A percentile compares a stretch with the other conserved stretches of the same genome.
phyloP scores from a whole-genome alignment of 2,888 invertebrate genomes.

The Mylabris sibirica region DNA sequence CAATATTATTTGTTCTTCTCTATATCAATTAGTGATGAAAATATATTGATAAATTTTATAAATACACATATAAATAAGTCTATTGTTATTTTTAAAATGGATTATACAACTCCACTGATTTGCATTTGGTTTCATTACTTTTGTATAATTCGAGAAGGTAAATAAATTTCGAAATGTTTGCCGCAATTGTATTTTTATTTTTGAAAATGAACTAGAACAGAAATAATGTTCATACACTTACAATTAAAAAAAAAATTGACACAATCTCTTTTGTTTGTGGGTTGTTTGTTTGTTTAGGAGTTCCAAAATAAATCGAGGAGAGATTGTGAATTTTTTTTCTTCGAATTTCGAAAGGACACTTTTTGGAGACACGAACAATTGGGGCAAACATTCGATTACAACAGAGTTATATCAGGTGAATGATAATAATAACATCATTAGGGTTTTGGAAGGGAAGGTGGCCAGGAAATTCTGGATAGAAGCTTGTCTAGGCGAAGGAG shows the following conservation, averaged over 20 bases:
- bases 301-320: slow-evolving; percentile 15
- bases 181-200: slow-evolving; percentile 21
- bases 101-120: slow-evolving; percentile 39
- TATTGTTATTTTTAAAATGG: slow-evolving; percentile 43
- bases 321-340: neutral
- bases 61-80: slow-evolving; percentile 58
- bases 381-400: slow-evolving; percentile 29
- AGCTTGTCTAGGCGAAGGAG: neutral
- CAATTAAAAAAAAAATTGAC: neutral
- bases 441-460: neutral
- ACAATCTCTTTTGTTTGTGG: slow-evolving; percentile 9
- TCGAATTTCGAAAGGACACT: slow-evolving; percentile 31
- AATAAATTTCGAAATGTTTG: slow-evolving; percentile 20
- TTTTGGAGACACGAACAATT: slow-evolving; percentile 19
- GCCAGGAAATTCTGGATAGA: neutral
- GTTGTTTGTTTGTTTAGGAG: neutral
- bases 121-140: neutral
- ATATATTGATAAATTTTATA: slow-evolving; percentile 58
- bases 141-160: slow-evolving; percentile 13
- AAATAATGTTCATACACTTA: neutral
- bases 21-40: slow-evolving; percentile 59
- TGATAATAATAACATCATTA: slow-evolving; percentile 10
- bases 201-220: neutral
- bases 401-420: neutral
- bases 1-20: slow-evolving; percentile 53